phyloP scores from a whole-genome alignment of 2,797 vertebrate species.

The Protosalanx chinensis region DNA sequence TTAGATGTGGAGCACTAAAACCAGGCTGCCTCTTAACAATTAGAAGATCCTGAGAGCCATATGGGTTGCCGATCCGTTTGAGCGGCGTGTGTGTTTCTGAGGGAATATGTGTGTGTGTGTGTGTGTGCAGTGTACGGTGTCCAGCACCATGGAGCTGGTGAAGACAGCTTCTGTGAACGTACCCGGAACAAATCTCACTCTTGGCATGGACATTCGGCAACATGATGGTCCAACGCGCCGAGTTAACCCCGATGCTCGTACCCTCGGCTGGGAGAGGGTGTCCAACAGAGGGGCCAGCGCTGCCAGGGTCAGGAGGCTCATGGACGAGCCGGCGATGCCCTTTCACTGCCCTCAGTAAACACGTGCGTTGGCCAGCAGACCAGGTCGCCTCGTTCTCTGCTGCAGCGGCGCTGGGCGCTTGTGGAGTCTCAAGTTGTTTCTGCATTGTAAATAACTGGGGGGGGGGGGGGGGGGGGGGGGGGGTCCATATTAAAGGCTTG shows the following conservation, averaged over 20 bases:
- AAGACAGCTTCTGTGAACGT: neutral
- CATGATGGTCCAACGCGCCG: neutral
- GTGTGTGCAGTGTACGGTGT: slow-evolving; percentile 10
- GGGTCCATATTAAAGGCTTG: slow-evolving; percentile 40
- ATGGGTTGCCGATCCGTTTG: slow-evolving; percentile 46
- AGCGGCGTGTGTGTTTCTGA: slow-evolving; percentile 10
- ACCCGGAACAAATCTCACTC: too few relatives aligned
- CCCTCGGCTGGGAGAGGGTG: slow-evolving; percentile 2
- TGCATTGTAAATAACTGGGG: slow-evolving; percentile 45
- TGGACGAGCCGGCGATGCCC: slow-evolving; percentile 47
- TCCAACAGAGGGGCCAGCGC: slow-evolving; percentile 37
- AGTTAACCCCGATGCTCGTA: slow-evolving; percentile 20
- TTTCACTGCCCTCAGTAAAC: slow-evolving; percentile 40
- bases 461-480: slow-evolving; percentile 23
- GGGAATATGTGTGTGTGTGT: slow-evolving; percentile 1
- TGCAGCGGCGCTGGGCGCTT: slow-evolving; percentile 47
- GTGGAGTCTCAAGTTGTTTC: slow-evolving; percentile 51
- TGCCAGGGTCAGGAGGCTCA: slow-evolving; percentile 51
- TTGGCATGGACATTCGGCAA: slow-evolving; percentile 22
- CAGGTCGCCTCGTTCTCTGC: slow-evolving; percentile 41
- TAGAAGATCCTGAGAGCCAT: slow-evolving; percentile 65
- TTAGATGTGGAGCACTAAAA: slow-evolving; percentile 69
- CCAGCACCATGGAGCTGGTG: neutral
- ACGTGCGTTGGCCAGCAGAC: slow-evolving; percentile 57
- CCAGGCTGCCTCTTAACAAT: slow-evolving; percentile 64